Conservation (phyloP, 2,113 vertebrate species). For the Carassius carassius region DNA sequence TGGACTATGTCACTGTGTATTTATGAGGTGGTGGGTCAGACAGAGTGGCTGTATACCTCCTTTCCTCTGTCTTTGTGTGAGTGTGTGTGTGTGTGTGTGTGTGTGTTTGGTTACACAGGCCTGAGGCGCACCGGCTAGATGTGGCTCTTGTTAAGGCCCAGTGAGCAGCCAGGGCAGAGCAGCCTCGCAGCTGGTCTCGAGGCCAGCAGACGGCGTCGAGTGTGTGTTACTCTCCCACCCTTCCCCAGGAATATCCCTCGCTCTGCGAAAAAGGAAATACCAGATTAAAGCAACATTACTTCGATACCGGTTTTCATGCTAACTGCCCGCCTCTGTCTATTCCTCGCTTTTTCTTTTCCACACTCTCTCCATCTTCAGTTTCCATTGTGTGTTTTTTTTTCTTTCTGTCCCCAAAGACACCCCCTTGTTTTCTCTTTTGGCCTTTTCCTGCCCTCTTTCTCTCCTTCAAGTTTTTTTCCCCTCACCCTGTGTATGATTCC, state of each 20-base stretch:
- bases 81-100: conserved; percentile 17
- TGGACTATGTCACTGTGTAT: neutral
- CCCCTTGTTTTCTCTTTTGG: conserved; percentile 10
- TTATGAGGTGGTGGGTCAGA: neutral
- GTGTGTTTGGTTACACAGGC: conserved; percentile 12
- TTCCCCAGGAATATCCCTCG: conserved; percentile 57
- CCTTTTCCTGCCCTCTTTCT: conserved; percentile 44
- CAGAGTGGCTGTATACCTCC: conserved; percentile 1
- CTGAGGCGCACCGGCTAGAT: neutral
- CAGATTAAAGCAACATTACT: conserved; percentile 69
- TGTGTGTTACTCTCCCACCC: conserved; percentile 59
- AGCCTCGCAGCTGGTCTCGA: conserved; percentile 27
- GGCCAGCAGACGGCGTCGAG: conserved; percentile 35
- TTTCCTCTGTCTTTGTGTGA: neutral
- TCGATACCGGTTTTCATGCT: conserved; percentile 58
- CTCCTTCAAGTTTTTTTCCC: conserved; percentile 25
- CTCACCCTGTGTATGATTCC: conserved; percentile 29
- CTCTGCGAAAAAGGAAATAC: conserved; percentile 74
- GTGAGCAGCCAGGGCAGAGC: conserved; percentile 11
- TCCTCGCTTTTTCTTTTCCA: neutral
- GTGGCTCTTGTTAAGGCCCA: conserved; percentile 19
- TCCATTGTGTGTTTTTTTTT: conserved; percentile 1
- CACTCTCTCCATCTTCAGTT: conserved; percentile 33
- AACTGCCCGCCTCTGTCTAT: neutral
- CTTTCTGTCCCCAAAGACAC: neutral